Conservation (phyloP, 2,888 invertebrate genomes). For the Drosophila trichaetosa region DNA sequence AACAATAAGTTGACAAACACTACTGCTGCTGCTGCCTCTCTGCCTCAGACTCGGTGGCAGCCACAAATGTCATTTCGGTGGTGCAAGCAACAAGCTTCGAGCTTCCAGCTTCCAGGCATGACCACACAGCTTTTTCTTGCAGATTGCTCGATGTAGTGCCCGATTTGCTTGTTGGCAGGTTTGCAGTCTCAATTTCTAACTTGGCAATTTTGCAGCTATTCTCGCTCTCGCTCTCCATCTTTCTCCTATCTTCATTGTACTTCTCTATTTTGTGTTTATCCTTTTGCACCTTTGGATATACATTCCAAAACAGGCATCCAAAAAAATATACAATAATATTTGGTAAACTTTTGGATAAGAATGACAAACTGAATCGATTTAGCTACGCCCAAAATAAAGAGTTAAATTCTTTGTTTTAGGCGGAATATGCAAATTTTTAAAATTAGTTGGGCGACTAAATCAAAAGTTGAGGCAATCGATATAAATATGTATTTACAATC, state of each 20-base stretch:
- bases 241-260: background rate
- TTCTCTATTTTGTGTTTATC: slow-evolving; percentile 1
- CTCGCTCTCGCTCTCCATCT: background rate
- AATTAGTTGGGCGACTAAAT: background rate
- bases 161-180: slow-evolving; percentile 2
- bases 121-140: background rate
- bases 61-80: slow-evolving; percentile 36
- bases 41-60: slow-evolving; percentile 24
- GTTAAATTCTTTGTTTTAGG: background rate
- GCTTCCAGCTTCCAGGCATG: background rate
- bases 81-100: slow-evolving; percentile 27
- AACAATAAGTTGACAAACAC: slow-evolving; percentile 75
- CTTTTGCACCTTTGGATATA: background rate
- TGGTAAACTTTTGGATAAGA: background rate
- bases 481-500: background rate
- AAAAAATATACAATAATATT: background rate
- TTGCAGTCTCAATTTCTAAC: slow-evolving; percentile 18
- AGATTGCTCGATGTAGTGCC: slow-evolving; percentile 10
- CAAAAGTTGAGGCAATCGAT: background rate
- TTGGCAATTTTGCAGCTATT: background rate
- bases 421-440: background rate
- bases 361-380: background rate
- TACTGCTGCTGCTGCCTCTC: background rate
- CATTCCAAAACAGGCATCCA: background rate
- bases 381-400: background rate